Evolutionary conservation across 2,113 vertebrate species (phyloP).

Genomic region (Prunella fulvescens): DNA sequence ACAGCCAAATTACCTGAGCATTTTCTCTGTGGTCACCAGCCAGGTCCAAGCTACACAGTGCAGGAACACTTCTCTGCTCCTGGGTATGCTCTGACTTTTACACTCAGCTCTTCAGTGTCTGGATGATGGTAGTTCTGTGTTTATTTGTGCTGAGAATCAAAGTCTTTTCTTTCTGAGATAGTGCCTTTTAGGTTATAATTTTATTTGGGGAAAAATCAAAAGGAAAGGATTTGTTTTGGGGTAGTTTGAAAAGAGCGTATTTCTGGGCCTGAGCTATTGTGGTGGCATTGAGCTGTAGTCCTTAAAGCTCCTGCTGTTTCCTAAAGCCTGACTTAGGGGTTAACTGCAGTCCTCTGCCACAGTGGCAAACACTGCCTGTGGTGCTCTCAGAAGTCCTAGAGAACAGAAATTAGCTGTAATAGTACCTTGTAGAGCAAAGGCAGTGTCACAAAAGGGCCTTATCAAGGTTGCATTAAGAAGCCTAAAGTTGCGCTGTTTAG

Average conservation of each 20-base stretch:
- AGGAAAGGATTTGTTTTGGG: not conserved
- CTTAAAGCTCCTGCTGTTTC: not conserved
- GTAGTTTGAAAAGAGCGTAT: not conserved
- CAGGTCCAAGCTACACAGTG: not conserved
- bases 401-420: not conserved
- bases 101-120: not conserved
- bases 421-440: not conserved
- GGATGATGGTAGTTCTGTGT: not conserved
- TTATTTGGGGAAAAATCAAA: not conserved
- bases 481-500: not conserved
- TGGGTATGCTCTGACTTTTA: not conserved
- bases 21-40: not conserved
- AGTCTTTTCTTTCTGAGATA: not conserved
- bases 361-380: not conserved
- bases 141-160: not conserved
- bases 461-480: not conserved
- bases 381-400: not conserved
- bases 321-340: not conserved
- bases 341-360: not conserved
- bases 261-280: not conserved
- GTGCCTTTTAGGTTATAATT: not conserved
- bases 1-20: not conserved
- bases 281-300: not conserved
- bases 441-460: not conserved
- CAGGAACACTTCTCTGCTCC: not conserved